Base-by-base conservation (phyloP, 2,113 vertebrate species). In the Pelusios castaneus region DNA sequence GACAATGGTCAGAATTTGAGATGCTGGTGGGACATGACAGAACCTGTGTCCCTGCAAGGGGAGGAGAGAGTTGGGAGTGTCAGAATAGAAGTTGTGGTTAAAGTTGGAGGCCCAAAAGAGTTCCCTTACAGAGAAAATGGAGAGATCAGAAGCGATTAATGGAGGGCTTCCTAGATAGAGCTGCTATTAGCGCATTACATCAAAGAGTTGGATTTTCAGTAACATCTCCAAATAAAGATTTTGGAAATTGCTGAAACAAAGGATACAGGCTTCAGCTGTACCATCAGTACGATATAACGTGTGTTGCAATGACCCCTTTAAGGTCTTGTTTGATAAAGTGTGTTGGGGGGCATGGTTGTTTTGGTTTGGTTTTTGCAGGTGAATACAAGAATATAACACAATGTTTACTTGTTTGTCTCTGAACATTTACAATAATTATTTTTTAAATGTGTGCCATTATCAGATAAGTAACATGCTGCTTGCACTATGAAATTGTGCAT, bases 401-500 rank as follows among this genome's bases (percentile, higher is more conserved):
- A 11, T 63, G 10, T 43, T 77, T 81, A 13, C 27, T 43, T 80
- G 6, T 1, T 94, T 90, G 91, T 78, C 51, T 54, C 1, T 80
- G 24, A 80, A 49, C 49, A 52, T 84, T 88, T 80, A 2, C 2
- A 5, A 10, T 51, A 77, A 51, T 79, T 3, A 55, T 9, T 19
- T 79, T 89, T 92, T 60, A 38, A 93, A 84, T 84, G 31, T 3
- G 85, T 25, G 38, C 21, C 73, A 17, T n/a, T 77, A 43, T 76
- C 38, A 27, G 7, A 45, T 63, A 47, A 31, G 41, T 47, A 60
- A 45, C 17, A 43, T 60, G n/a, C 55, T 47, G 43, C 43, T 27
- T 31, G 27, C 4, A 41, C 25, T 4, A 41, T 75, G n/a, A 29
- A 29, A 54, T 21, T 54, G 24, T 41, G 83, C 49, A 31, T 52